These are phyloP conservation scores for Lichenostomus cassidix DNA, from an alignment of 2,113 vertebrate species.

Conservation along the genomic window DNA sequence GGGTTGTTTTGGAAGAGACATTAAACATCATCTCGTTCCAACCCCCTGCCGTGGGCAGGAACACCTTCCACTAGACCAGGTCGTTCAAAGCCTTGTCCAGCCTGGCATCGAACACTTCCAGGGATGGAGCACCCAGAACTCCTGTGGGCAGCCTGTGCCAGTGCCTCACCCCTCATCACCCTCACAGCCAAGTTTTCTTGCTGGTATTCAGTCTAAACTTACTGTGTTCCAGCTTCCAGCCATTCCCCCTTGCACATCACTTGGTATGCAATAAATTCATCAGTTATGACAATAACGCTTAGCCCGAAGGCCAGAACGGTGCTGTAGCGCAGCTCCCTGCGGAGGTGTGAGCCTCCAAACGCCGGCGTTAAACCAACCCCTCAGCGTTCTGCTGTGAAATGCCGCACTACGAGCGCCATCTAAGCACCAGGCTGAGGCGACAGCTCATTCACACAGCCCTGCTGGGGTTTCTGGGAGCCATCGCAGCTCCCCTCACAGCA, in stretches of 20 bases:
- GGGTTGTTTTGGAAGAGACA: too few species aligned
- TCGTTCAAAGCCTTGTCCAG: background rate
- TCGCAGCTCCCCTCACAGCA: background rate
- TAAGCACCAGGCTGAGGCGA: fast-evolving
- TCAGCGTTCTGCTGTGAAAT: fast-evolving
- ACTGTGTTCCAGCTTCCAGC: background rate
- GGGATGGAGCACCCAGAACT: background rate
- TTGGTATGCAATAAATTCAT: fast-evolving
- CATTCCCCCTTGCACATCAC: too few species aligned
- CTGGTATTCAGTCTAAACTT: background rate
- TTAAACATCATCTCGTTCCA: background rate
- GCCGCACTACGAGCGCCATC: fast-evolving
- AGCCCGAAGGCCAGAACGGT: background rate
- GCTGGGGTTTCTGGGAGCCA: too few species aligned
- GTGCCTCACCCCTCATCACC: too few species aligned
- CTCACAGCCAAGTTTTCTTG: background rate
- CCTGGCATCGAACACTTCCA: background rate
- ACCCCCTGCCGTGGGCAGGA: background rate
- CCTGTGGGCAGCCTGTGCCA: background rate
- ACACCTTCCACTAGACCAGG: background rate
- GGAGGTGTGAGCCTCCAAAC: fast-evolving
- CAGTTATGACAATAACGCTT: fast-evolving
- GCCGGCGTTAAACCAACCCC: too few species aligned
- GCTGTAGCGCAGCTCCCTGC: fast-evolving
- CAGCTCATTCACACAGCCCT: fast-evolving